Base-by-base conservation (phyloP, 2,797 vertebrate species). In the Centroberyx gerrardi region DNA sequence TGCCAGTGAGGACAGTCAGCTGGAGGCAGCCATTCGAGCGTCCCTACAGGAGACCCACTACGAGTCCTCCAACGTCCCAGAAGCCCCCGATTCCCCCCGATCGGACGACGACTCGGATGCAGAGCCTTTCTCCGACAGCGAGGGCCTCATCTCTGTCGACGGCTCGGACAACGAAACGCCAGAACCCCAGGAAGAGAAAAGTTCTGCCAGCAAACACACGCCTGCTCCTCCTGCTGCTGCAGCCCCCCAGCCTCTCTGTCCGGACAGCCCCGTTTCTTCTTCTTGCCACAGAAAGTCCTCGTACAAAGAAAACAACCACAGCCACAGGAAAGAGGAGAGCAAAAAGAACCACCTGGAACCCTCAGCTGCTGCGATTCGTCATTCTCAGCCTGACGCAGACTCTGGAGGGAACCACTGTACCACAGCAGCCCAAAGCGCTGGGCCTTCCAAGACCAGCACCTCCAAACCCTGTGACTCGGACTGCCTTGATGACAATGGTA, bases 41-140 rank as follows among this genome's bases (percentile, higher is more conserved):
- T 99, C 98, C 0, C 92, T 99, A 56, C 97, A 99, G 89, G 98
- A 99, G 93, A 99, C 98, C 0, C 98, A 99, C 89, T 99, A 99
- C 28, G 98, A 98, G 86, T 99, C 98, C 69, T 94, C 95, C 1
- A 97, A 97, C 56, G 92, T 94, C 1, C 95, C 96, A 9, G 94
- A 96, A 54, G 95, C 95, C 68, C 96, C 95, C 1, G 96, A 97
- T 72, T 97, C 95, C 71, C 96, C 92, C 6, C 85, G 88, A 55
- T 94, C 94, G 17, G 94, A 93, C 0, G 93, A 94, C 15, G 98
- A 99, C 72, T 99, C 98, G 0, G 98, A 99, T 15, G 98, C 98
- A 0, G 98, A 99, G 94, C 96, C 99, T 56, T 99, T 99, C 82
- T 98, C 98, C 28, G 98, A 98, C 89, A 99, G 98, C 7, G 98